Base-by-base conservation (phyloP, 2,113 vertebrate genomes). In the Spea multiplicata region DNA sequence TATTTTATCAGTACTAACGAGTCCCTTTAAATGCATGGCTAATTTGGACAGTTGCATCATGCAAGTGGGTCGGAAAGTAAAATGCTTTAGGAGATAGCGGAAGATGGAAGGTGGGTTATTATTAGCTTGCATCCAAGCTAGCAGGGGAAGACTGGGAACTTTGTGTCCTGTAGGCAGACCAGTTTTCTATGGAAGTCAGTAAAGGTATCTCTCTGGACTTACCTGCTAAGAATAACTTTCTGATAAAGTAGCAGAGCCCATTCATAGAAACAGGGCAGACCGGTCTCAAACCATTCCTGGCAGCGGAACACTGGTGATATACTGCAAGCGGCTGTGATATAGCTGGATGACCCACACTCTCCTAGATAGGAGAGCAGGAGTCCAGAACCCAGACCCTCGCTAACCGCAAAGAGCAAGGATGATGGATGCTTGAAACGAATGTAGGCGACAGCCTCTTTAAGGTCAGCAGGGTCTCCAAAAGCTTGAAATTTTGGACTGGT, bases 351-450 rank as follows among this genome's bases (percentile, higher is more conserved):
- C 30, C 96, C 95, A 4, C 90, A 90, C 81, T 96, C 95, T 0
- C 95, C 96, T 81, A 96, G 85, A 86, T 94, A 95, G 75, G 94
- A 93, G 3, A 96, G 92, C 76, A 96, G 88, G 71, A 94, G 81
- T 17, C 91, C 95, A 0, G 95, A 96, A 12, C 95, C 95, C 0
- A 94, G 94, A 79, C 95, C 92, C 81, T 96, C 95, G 48, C 95
- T 97, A 80, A 93, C 85, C 0, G 94, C 93, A 30, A 95, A 86
- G 72, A 97, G 87, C 3, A 30, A 46, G 10, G 93, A 87, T 0
- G 81, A 69, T 0, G 94, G 95, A 80, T 95, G 90, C 59, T 92
- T 86, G 83, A 87, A 93, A 17, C 87, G 88, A 78, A 96, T 82
- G 76, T 96, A 96, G 45, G 85, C 83, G 65, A 96, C 82, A 0